Base-by-base conservation (phyloP, 2,797 vertebrate genomes). In the Cheirogaleus major region DNA sequence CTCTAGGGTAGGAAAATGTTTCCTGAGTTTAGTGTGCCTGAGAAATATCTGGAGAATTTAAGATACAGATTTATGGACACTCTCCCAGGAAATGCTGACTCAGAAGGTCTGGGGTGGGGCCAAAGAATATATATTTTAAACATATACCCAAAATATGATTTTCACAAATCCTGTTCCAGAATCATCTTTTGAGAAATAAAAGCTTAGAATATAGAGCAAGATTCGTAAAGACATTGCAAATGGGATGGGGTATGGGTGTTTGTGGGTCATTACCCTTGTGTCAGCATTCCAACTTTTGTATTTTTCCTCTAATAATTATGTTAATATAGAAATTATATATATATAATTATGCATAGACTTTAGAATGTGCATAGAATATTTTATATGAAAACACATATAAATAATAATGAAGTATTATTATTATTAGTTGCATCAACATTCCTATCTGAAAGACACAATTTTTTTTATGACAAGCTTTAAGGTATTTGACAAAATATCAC, bases 401-500 rank as follows among this genome's bases (percentile, higher is more conserved):
- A 43, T 88, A n/a, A 52, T 25, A 41, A 75, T 22, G 6, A 43
- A n/a, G 38, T 38, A 38, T 35, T 83, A 82, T 38, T 70, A 79
- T 57, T 83, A 72, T 91, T 94, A 88, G 35, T 79, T 80, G 2
- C 57, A 94, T 70, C 73, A 89, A 70, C 13, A 13, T 22, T 25
- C n/a, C 86, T 20, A 25, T n/a, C 65, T 72, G 35, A 97, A 95
- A 89, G 1, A 78, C 2, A 41, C 12, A 63, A 12, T 67, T 84
- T 84, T 84, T 95, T 93, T 89, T 32, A 97, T 43, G 25, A 95
- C 7, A 78, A 57, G 32, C 48, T 97, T 94, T 97, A 95, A 96
- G 96, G 97, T 94, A 83, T 97, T 98, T 98, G 98, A 98, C 97
- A 97, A 98, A 98, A 98, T 97, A 94, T 98, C 98, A 97, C 98